phyloP scores from a whole-genome alignment of 2,888 invertebrate species.

The Poecilobothrus nobilitatus region DNA sequence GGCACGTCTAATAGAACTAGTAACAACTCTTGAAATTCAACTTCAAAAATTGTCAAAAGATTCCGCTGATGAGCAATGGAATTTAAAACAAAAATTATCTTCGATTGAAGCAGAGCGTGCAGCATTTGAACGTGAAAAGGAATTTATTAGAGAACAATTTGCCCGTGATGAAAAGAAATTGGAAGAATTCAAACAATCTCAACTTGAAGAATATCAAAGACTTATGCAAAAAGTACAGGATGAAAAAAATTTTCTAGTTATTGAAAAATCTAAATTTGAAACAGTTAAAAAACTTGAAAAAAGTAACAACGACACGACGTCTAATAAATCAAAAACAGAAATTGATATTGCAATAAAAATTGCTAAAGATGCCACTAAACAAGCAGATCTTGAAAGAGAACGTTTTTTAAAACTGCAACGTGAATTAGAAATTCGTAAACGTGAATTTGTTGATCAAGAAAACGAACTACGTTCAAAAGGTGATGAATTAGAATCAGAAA shows the following conservation, averaged over 20 bases:
- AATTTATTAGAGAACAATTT: constrained; percentile 37
- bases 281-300: constrained; percentile 31
- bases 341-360: constrained; percentile 39
- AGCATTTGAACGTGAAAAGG: constrained; percentile 38
- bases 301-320: constrained; percentile 18
- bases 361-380: constrained; percentile 39
- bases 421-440: constrained; percentile 37
- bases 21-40: constrained; percentile 39
- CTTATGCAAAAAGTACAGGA: constrained; percentile 34
- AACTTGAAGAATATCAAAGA: constrained; percentile 35
- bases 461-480: constrained; percentile 33
- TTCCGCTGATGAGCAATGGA: constrained; percentile 42
- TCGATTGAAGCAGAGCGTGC: constrained; percentile 38
- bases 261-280: constrained; percentile 37
- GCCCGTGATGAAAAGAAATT: constrained; percentile 38
- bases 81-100: constrained; percentile 38
- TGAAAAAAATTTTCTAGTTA: constrained; percentile 32
- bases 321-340: constrained; percentile 34
- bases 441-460: constrained; percentile 36
- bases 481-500: constrained; percentile 36
- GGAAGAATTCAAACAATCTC: constrained; percentile 36
- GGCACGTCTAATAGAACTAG: constrained; percentile 38
- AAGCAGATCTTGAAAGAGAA: constrained; percentile 39
- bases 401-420: constrained; percentile 37
- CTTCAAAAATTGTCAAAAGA: constrained; percentile 35